Percentiles rank a stretch among this genome's conserved stretches.
Conservation (phyloP, 2,113 vertebrate species). For the Butastur rufipennis region DNA sequence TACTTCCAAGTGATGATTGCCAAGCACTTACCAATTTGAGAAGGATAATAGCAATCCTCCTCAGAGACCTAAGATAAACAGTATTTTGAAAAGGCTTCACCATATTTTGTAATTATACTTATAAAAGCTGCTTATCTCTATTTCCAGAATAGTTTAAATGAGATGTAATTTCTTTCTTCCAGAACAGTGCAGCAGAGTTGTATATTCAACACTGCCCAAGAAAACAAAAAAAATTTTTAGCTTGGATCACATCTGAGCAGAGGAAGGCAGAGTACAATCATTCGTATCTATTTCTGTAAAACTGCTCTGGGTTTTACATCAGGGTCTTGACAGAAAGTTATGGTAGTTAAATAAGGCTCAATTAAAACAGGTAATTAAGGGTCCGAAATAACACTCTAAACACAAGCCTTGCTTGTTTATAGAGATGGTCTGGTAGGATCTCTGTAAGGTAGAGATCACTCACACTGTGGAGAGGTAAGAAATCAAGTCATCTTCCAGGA, state of each 20-base stretch:
- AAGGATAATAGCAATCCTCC: not conserved
- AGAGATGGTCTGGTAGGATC: not conserved
- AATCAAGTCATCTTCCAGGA: not conserved
- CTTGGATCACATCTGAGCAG: not conserved
- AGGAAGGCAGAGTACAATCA: not conserved
- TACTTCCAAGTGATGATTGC: not conserved
- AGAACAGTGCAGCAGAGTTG: not conserved
- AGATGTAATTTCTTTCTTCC: not conserved
- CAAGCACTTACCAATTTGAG: not conserved
- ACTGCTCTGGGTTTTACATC: not conserved
- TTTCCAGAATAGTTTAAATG: not conserved
- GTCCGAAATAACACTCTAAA: not conserved
- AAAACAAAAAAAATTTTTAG: not conserved
- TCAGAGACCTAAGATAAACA: not conserved
- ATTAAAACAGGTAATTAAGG: not conserved
- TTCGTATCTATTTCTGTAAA: not conserved
- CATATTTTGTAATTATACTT: not conserved
- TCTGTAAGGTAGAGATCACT: not conserved
- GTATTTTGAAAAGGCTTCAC: not conserved
- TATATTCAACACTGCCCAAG: not conserved
- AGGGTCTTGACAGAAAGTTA: not conserved
- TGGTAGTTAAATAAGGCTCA: not conserved
- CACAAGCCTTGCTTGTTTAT: not conserved
- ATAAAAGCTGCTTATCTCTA: not conserved
- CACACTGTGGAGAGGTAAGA: not conserved